These are phyloP conservation scores for Tapera naevia DNA, from an alignment of 2,797 vertebrate species.

Conservation along the genomic window DNA sequence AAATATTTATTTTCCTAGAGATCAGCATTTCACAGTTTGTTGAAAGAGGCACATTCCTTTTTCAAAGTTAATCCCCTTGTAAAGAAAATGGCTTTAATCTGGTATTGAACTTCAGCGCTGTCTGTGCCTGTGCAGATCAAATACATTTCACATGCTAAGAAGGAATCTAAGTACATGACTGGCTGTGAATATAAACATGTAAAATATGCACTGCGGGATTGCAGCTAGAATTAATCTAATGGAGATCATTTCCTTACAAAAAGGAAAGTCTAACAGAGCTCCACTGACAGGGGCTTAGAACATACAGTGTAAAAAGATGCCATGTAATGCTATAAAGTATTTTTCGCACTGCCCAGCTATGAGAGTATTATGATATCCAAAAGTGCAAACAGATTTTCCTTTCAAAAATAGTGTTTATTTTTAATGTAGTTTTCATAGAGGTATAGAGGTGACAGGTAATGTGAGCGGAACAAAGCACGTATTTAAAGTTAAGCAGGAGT, in stretches of 20 bases:
- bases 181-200: constrained; percentile 11
- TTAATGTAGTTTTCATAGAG: not conserved
- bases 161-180: not conserved
- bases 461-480: not conserved
- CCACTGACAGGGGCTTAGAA: not conserved
- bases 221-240: constrained; percentile 14
- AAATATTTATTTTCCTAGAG: constrained; percentile 17
- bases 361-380: not conserved
- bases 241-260: not conserved
- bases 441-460: not conserved
- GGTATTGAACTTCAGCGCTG: not conserved
- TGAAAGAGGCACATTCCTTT: not conserved
- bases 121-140: constrained; percentile 36
- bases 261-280: not conserved
- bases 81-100: constrained; percentile 38
- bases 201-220: not conserved
- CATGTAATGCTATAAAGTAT: not conserved
- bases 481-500: not conserved
- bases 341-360: not conserved
- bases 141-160: not conserved
- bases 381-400: not conserved
- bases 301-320: not conserved
- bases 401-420: not conserved
- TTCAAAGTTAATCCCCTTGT: not conserved
- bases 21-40: not conserved